Evolutionary conservation across 2,888 invertebrate genomes (phyloP).

Genomic region (Thyatira batis): DNA sequence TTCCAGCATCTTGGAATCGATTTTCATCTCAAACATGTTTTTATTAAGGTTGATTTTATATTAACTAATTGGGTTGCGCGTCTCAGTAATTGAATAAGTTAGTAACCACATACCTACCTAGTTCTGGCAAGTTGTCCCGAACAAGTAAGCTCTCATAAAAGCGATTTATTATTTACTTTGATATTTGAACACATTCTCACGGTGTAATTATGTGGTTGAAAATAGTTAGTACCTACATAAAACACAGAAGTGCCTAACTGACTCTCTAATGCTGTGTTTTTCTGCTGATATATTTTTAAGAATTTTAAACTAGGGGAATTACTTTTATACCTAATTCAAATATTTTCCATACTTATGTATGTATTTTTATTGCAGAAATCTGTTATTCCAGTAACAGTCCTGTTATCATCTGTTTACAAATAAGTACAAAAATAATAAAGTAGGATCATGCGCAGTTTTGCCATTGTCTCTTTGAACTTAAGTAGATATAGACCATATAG

Average conservation of each 20-base stretch:
- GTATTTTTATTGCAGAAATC: neutral
- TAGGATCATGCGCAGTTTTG: slow-evolving; percentile 25
- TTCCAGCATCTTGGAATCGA: slow-evolving; percentile 26
- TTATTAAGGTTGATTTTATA: slow-evolving; percentile 20
- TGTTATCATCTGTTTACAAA: slow-evolving; percentile 12
- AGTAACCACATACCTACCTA: neutral
- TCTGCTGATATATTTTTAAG: too few relatives aligned
- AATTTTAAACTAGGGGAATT: too few relatives aligned
- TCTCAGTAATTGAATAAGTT: slow-evolving; percentile 5
- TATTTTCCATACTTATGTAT: neutral
- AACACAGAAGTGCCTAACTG: too few relatives aligned
- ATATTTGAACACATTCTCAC: too few relatives aligned
- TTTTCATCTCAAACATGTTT: slow-evolving; percentile 33
- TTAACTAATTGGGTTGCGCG: neutral
- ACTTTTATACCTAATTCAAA: too few relatives aligned
- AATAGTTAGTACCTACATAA: too few relatives aligned
- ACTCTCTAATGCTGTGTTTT: too few relatives aligned
- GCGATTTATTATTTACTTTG: too few relatives aligned
- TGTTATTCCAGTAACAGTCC: neutral
- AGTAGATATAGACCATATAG: slow-evolving; percentile 7
- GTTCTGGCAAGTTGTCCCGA: too few relatives aligned
- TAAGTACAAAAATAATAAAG: slow-evolving; percentile 10
- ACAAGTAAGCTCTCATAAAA: too few relatives aligned
- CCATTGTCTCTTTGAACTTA: slow-evolving; percentile 26
- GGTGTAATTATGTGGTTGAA: too few relatives aligned